phyloP scores from a whole-genome alignment of 2,888 invertebrate genomes.

The Cheilosia pagana region DNA sequence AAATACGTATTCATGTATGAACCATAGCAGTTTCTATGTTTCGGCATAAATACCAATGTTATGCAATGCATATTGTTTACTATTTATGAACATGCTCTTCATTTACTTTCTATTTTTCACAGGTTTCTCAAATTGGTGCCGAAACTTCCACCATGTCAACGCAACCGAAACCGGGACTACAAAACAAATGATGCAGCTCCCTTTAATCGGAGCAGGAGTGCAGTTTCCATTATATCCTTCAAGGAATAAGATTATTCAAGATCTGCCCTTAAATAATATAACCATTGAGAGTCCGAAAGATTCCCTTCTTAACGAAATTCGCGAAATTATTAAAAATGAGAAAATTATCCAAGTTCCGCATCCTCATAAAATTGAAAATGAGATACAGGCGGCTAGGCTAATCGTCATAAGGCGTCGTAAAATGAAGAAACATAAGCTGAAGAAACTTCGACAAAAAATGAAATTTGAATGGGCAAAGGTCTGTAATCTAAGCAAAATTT shows the following conservation, averaged over 20 bases:
- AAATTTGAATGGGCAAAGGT: slow-evolving; percentile 90
- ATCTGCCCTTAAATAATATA: slow-evolving; percentile 40
- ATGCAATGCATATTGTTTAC: slow-evolving; percentile 14
- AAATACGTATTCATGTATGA: too few relatives aligned
- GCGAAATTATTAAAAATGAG: slow-evolving; percentile 67
- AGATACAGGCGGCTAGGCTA: slow-evolving; percentile 89
- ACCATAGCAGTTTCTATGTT: too few relatives aligned
- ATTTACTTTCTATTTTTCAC: not conserved
- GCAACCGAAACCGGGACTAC: not conserved
- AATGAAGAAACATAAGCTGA: slow-evolving; percentile 94
- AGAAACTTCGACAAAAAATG: slow-evolving; percentile 91
- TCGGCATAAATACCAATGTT: not conserved
- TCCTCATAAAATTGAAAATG: slow-evolving; percentile 7
- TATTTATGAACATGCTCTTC: not conserved
- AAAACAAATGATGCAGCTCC: slow-evolving; percentile 5
- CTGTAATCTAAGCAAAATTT: not conserved
- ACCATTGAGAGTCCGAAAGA: slow-evolving; percentile 71
- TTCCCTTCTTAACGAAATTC: slow-evolving; percentile 70
- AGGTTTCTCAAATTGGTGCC: slow-evolving; percentile 36
- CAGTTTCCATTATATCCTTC: slow-evolving; percentile 17
- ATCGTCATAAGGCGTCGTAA: slow-evolving; percentile 91
- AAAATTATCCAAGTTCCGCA: slow-evolving; percentile 32
- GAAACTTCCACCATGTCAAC: slow-evolving; percentile 7
- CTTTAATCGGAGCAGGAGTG: not conserved
- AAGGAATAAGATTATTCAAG: slow-evolving; percentile 43